These are phyloP conservation scores for Argyrosomus regius DNA, from an alignment of 2,797 vertebrate species.

Conservation along the genomic window DNA sequence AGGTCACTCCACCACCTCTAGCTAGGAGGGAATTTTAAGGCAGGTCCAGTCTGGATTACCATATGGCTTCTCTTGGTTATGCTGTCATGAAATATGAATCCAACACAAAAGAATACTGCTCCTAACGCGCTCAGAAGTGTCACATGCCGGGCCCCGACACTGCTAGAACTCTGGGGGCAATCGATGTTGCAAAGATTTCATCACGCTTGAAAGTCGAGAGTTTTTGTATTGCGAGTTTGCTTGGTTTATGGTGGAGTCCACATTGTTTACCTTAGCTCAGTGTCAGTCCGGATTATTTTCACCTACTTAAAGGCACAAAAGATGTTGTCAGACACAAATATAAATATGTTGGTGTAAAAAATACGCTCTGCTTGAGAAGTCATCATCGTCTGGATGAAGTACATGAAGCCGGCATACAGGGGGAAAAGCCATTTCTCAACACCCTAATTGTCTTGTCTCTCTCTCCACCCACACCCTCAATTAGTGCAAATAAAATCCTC, in stretches of 20 bases:
- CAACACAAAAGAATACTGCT: conserved; percentile 53
- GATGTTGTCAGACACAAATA: conserved; percentile 18
- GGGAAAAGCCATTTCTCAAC: conserved; percentile 12
- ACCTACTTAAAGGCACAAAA: conserved; percentile 15
- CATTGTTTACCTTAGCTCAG: conserved; percentile 56
- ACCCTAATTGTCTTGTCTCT: conserved; percentile 42
- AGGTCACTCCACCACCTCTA: conserved; percentile 73
- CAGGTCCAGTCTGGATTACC: conserved; percentile 78
- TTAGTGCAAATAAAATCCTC: conserved; percentile 45
- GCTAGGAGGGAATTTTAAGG: conserved; percentile 66
- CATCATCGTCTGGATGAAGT: conserved; percentile 6
- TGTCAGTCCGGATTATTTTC: conserved; percentile 35
- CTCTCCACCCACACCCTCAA: conserved; percentile 52
- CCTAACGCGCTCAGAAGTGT: conserved; percentile 57
- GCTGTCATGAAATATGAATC: conserved; percentile 79
- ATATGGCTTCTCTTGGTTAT: conserved; percentile 76
- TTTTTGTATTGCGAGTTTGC: conserved; percentile 28
- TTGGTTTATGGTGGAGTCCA: conserved; percentile 4
- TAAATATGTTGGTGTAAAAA: conserved; percentile 9
- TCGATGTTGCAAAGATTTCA: conserved; percentile 74
- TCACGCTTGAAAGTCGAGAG: conserved; percentile 63
- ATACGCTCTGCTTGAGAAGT: conserved; percentile 14
- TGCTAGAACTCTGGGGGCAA: conserved; percentile 40
- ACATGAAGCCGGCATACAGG: conserved; percentile 6
- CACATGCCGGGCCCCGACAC: conserved; percentile 38